phyloP scores from a whole-genome alignment of 2,113 vertebrate genomes.

The Centrocercus urophasianus region DNA sequence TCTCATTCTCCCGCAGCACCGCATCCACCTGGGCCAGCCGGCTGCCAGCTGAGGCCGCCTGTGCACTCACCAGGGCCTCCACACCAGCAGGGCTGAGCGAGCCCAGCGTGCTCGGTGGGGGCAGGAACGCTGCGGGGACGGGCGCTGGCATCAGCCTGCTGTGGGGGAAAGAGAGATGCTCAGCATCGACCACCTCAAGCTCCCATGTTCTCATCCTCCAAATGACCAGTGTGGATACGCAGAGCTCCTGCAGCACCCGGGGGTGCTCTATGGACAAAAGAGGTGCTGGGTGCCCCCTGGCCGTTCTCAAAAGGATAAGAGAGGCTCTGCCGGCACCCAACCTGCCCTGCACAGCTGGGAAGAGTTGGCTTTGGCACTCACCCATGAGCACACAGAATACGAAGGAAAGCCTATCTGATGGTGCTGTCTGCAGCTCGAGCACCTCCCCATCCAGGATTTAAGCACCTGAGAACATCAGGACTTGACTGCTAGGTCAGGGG shows the following conservation, averaged over 20 bases:
- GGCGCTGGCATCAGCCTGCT: conserved; percentile 85
- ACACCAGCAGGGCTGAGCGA: conserved; percentile 77
- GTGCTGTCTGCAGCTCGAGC: neutral
- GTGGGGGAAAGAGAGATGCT: neutral
- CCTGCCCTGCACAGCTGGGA: neutral
- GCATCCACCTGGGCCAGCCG: conserved; percentile 81
- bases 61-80: conserved; percentile 72
- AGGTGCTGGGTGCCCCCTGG: fast-evolving
- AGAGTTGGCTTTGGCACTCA: fast-evolving
- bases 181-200: neutral
- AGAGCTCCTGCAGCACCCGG: neutral
- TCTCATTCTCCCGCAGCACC: conserved; percentile 88
- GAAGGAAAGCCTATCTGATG: fast-evolving
- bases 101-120: conserved; percentile 54
- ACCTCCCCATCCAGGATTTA: neutral
- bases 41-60: conserved; percentile 49
- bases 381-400: fast-evolving
- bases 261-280: neutral
- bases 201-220: no score
- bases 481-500: neutral
- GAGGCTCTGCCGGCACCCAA: neutral
- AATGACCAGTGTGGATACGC: neutral
- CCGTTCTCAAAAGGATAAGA: neutral
- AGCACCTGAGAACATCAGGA: neutral
- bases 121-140: conserved; percentile 74